phyloP scores from a whole-genome alignment of 2,888 invertebrate species.

The Rhorus exstirpatorius region DNA sequence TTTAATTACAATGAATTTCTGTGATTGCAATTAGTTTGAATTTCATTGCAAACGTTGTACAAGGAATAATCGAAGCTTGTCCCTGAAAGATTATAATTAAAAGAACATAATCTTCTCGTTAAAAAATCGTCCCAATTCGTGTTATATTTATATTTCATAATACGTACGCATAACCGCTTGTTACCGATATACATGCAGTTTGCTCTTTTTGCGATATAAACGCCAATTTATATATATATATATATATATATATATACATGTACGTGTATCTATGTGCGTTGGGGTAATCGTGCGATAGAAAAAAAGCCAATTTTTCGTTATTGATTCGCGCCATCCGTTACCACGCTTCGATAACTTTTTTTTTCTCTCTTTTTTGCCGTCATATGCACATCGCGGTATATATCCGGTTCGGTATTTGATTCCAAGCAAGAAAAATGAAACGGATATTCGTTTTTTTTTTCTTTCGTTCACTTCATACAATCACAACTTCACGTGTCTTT shows the following conservation, averaged over 20 bases:
- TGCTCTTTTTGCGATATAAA: not conserved
- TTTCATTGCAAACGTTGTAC: too few relatives aligned
- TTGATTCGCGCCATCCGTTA: conserved; percentile 46
- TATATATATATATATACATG: conserved; percentile 11
- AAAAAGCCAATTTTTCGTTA: conserved; percentile 54
- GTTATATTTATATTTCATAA: too few relatives aligned
- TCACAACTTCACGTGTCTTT: too few relatives aligned
- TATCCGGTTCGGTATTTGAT: conserved; percentile 24
- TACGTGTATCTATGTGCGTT: conserved; percentile 50
- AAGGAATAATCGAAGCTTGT: too few relatives aligned
- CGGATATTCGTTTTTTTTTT: conserved; percentile 8
- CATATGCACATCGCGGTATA: too few relatives aligned
- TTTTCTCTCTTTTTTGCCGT: conserved; percentile 7
- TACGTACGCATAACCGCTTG: not conserved
- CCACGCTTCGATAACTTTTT: conserved; percentile 40
- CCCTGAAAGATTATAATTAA: too few relatives aligned
- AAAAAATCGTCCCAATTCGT: conserved; percentile 6
- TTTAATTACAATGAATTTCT: too few relatives aligned
- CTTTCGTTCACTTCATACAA: not conserved
- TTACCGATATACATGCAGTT: conserved; percentile 20
- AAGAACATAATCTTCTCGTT: not conserved
- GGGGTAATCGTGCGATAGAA: conserved; percentile 45
- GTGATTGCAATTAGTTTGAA: too few relatives aligned
- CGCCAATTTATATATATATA: not conserved
- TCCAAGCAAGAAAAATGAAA: not conserved